phyloP scores from a whole-genome alignment of 2,888 invertebrate genomes.

The Caenorhabditis sp. region DNA sequence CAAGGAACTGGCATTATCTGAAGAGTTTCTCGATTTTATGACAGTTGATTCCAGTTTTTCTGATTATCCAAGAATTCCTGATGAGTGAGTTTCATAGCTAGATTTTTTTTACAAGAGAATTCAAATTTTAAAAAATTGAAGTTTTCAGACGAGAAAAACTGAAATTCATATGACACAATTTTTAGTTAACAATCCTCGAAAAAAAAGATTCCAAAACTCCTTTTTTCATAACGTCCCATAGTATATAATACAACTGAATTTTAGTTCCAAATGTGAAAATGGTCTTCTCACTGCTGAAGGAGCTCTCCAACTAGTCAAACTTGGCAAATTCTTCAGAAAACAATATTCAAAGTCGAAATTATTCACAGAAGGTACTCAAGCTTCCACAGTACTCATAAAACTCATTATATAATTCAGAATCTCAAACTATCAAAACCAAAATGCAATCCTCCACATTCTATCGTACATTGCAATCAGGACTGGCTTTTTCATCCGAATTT shows the following conservation, averaged over 20 bases:
- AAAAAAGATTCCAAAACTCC: no score
- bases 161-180: no score
- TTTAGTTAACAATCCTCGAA: no score
- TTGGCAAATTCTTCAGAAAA: conserved; percentile 78
- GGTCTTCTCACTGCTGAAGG: conserved; percentile 83
- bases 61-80: conserved; percentile 35
- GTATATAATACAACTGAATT: neutral
- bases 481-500: conserved; percentile 82
- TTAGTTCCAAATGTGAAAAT: conserved; percentile 49
- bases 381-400: neutral
- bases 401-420: conserved; percentile 3
- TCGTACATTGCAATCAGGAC: conserved; percentile 88
- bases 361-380: conserved; percentile 38
- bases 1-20: conserved; percentile 34
- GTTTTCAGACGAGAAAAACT: no score
- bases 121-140: no score
- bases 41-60: conserved; percentile 36
- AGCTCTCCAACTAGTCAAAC: conserved; percentile 82
- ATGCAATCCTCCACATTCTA: conserved; percentile 81
- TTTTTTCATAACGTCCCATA: neutral
- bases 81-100: conserved; percentile 45
- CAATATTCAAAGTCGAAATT: conserved; percentile 68
- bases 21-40: conserved; percentile 47
- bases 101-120: no score
- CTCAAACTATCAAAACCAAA: conserved; percentile 18